Evolutionary conservation across 1,140 invertebrate species (phyloP), one percentile per base, ranked within the genome.

Genomic region (Drosophila pallidifrons): DNA sequence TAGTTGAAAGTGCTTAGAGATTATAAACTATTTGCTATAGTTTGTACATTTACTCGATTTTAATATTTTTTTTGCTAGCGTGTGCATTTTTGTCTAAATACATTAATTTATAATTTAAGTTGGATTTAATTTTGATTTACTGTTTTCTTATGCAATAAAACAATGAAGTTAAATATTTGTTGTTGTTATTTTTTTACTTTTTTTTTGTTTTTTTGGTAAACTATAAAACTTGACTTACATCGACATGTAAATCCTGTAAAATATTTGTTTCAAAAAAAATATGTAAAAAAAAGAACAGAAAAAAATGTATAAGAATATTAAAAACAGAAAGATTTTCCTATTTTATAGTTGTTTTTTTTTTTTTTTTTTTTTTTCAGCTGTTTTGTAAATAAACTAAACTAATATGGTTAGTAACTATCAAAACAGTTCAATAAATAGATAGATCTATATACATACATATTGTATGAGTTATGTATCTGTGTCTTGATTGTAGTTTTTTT

Each of bases 181-280:
- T 66, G 43, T 63, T 52, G 51, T 59, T 66, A 63, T 13, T 15
- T 52, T 72, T 51, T 45, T 71, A 38, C 47, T 57, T 58, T 45
- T 52, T 64, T 78, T 58, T 46, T 25, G 6, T 66, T 28, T 57
- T 71, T 51, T 76, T 70, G 66, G 46, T 74, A 73, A 91, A 82
- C 81, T 90, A 90, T 90, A 90, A 81, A 82, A 79, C 75, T 92
- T 91, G 90, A 93, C 94, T 94, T 94, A 94, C 94, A 93, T 94
- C 93, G 92, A 94, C 94, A 93, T 94, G 93, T 93, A 94, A 94
- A 92, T 93, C 94, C 94, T 94, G 94, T 77, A 94, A 94, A 91
- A 79, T 75, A 91, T 92, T 89, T 78, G 67, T 77, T 82, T 83
- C 69, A 82, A 89, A 79, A 79, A 25, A 82, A 78, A 77, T 77